Percentiles rank a stretch among this genome's conserved stretches.
phyloP scores from a whole-genome alignment of 2,113 vertebrate genomes.

The Platysternon megacephalum region DNA sequence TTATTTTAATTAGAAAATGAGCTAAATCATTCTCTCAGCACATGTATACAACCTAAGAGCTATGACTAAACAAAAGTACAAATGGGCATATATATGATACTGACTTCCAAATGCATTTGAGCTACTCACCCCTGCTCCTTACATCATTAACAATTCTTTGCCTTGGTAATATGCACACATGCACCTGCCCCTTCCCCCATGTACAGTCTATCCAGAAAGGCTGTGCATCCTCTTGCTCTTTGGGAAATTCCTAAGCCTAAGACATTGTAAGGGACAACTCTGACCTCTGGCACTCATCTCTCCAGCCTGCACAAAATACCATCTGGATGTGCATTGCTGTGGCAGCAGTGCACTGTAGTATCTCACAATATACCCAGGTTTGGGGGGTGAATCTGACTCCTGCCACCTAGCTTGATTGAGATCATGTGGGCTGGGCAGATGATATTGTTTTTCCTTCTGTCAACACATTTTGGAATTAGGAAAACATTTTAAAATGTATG shows the following conservation, averaged over 20 bases:
- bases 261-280: neutral
- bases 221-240: neutral
- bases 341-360: neutral
- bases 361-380: neutral
- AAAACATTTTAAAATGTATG: neutral
- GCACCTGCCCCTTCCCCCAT: accelerated
- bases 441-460: neutral
- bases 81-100: neutral
- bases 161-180: neutral
- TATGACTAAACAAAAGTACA: neutral
- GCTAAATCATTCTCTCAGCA: neutral
- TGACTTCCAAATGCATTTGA: neutral
- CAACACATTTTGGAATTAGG: neutral
- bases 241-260: neutral
- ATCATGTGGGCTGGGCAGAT: accelerated
- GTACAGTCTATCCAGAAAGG: neutral
- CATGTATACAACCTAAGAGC: neutral
- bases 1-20: neutral
- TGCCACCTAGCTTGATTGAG: accelerated
- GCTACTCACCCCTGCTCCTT: neutral
- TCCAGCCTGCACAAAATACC: neutral
- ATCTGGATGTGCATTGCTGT: neutral
- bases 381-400: accelerated
- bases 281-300: neutral
- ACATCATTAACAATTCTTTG: neutral